Conservation (phyloP, 1,140 invertebrate species). For the Lethocerus indicus region DNA sequence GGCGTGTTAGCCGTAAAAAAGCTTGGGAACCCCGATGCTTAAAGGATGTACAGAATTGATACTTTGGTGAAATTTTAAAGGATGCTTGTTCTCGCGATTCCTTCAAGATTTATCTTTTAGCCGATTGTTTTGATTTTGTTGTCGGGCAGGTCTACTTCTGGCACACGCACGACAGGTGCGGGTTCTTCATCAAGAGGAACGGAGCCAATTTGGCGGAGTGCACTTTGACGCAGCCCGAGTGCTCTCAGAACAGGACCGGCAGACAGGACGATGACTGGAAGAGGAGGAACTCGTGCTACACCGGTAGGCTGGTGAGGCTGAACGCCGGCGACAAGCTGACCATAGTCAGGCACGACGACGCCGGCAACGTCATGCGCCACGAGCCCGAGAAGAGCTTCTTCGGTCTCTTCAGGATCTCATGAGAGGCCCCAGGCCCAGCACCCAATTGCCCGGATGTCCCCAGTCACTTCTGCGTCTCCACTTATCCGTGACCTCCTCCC, state of each 20-base stretch:
- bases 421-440: not conserved
- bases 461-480: too few species aligned
- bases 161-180: slow-evolving; percentile 23
- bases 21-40: too few species aligned
- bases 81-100: not conserved
- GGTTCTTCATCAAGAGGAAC: slow-evolving; percentile 23
- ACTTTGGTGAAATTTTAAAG: too few species aligned
- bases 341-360: slow-evolving; percentile 23
- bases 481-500: not conserved
- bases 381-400: slow-evolving; percentile 27
- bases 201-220: slow-evolving; percentile 22
- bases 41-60: too few species aligned
- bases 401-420: slow-evolving; percentile 22
- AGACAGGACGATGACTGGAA: slow-evolving; percentile 9
- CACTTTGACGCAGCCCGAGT: slow-evolving; percentile 14
- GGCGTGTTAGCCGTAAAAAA: too few species aligned
- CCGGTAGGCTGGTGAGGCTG: slow-evolving; percentile 21
- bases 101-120: not conserved
- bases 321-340: slow-evolving; percentile 22
- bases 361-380: slow-evolving; percentile 23
- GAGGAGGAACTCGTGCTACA: slow-evolving; percentile 24
- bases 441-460: not conserved
- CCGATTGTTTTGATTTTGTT: not conserved
- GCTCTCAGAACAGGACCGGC: too few species aligned
- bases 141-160: slow-evolving; percentile 23